Conservation (phyloP, 2,797 vertebrate species). For the Gambusia yucatana region DNA sequence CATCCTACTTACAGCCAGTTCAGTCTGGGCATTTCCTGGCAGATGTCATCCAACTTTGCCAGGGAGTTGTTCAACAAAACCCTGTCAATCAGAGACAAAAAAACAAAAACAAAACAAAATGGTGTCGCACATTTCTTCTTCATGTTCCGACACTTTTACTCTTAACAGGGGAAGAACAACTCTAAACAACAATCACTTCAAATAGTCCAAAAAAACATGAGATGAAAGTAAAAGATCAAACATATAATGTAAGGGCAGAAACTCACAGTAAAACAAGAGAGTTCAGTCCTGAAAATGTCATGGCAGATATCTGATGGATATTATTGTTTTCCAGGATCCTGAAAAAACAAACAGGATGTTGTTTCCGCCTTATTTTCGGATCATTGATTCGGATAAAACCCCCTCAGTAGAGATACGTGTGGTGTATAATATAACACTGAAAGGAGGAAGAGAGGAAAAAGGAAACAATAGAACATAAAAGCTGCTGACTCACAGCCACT, state of each 20-base stretch:
- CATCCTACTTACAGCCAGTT: slow-evolving; percentile 91
- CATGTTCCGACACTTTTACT: slow-evolving; percentile 6
- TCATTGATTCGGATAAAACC: not conserved
- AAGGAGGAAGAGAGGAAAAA: not conserved
- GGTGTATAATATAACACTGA: not conserved
- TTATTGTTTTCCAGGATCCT: slow-evolving; percentile 96
- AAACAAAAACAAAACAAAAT: slow-evolving; percentile 16
- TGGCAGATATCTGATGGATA: slow-evolving; percentile 87
- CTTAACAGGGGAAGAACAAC: slow-evolving; percentile 4
- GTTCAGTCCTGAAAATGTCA: slow-evolving; percentile 90
- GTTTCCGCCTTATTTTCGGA: slow-evolving; percentile 11
- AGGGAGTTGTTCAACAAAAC: slow-evolving; percentile 92
- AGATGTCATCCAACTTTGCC: slow-evolving; percentile 87
- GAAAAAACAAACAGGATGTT: slow-evolving; percentile 42
- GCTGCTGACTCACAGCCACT: slow-evolving; percentile 89
- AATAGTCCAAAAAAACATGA: not conserved
- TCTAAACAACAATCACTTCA: not conserved
- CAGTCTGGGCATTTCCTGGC: slow-evolving; percentile 90
- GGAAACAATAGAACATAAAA: not conserved
- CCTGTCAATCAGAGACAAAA: slow-evolving; percentile 74
- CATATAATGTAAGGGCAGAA: slow-evolving; percentile 16
- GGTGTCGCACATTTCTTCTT: not conserved
- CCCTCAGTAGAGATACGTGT: not conserved
- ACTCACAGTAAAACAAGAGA: slow-evolving; percentile 97
- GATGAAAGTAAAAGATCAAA: not conserved